A percentile compares a stretch with the other conserved stretches of the same genome.
Conservation (phyloP, 2,888 invertebrate genomes). For the Rhodophaea formosa region DNA sequence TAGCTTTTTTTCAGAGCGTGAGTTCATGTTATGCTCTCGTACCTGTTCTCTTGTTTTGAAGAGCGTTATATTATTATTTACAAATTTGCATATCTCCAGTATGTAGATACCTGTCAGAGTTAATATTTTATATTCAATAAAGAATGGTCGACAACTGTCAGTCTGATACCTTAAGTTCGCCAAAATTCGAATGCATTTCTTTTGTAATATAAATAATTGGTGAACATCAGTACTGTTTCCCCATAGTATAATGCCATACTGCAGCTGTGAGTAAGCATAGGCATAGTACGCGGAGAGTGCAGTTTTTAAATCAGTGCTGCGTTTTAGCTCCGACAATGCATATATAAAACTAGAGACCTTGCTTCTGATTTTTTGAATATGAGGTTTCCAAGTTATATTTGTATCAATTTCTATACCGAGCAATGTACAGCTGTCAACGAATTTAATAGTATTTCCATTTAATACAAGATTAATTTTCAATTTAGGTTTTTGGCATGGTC, state of each 20-base stretch:
- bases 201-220: not conserved
- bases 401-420: too few species aligned
- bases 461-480: too few species aligned
- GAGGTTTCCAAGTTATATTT: too few species aligned
- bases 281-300: constrained; percentile 4
- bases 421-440: too few species aligned
- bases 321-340: too few species aligned
- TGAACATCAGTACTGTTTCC: constrained; percentile 5
- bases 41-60: not conserved
- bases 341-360: too few species aligned
- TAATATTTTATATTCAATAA: not conserved
- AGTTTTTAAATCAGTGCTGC: not conserved
- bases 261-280: constrained; percentile 1
- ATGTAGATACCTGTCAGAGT: not conserved
- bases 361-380: too few species aligned
- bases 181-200: not conserved
- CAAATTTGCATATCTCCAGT: not conserved
- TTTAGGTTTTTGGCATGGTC: too few species aligned
- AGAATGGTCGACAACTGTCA: not conserved
- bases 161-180: not conserved
- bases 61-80: not conserved
- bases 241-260: constrained; percentile 9
- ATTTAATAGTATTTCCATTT: too few species aligned
- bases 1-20: not conserved
- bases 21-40: not conserved